Evolutionary conservation across 2,113 vertebrate genomes (phyloP).

Genomic region (Lucifuga dentata): DNA sequence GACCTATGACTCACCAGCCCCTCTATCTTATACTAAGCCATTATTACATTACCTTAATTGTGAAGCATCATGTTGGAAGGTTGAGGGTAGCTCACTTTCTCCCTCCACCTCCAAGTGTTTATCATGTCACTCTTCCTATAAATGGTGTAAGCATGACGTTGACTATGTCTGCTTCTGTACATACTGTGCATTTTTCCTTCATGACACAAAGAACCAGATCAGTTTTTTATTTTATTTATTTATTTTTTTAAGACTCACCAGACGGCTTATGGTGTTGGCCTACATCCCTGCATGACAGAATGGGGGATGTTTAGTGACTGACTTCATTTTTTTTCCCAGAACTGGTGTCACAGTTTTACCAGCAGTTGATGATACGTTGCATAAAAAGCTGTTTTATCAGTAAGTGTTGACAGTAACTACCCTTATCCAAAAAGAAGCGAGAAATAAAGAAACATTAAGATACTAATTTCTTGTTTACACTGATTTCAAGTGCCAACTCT

Average conservation of each 20-base stretch:
- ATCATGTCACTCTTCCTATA: constrained; percentile 63
- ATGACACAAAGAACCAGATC: constrained; percentile 39
- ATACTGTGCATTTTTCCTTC: constrained; percentile 48
- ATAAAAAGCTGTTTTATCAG: constrained; percentile 6
- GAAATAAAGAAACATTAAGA: no score
- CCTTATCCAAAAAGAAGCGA: no score
- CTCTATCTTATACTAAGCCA: constrained; percentile 89
- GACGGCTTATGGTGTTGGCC: constrained; percentile 21
- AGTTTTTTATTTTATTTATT: no score
- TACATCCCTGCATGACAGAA: constrained; percentile 26
- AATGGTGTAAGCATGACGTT: constrained; percentile 43
- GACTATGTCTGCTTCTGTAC: constrained; percentile 26
- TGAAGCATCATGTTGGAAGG: constrained; percentile 79
- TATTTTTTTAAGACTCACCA: constrained; percentile 42
- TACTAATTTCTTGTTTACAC: no score
- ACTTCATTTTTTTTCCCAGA: constrained; percentile 49
- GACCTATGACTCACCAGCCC: constrained; percentile 96
- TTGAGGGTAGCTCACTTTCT: constrained; percentile 77
- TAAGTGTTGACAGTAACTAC: no score
- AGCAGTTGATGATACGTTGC: not conserved
- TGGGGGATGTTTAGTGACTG: constrained; percentile 45
- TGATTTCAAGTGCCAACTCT: no score
- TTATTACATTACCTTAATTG: constrained; percentile 94
- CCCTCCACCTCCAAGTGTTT: constrained; percentile 44
- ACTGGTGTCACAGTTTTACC: constrained; percentile 21